These are phyloP conservation scores for Cryptophagus acutangulus DNA, from an alignment of 2,888 invertebrate genomes.

Conservation along the genomic window DNA sequence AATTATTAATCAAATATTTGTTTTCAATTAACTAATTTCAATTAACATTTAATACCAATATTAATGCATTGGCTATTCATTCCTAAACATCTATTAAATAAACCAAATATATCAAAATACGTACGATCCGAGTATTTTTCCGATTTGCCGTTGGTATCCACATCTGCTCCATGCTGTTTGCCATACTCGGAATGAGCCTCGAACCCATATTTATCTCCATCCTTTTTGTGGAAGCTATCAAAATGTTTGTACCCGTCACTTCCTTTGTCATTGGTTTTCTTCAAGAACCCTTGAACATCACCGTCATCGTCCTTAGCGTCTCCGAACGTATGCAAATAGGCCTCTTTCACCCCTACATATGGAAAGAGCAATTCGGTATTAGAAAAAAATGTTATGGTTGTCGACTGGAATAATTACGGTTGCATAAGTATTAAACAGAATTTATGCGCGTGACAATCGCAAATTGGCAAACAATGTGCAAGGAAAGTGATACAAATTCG, in stretches of 20 bases:
- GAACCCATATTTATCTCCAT: conserved; percentile 67
- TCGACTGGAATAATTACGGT: too few relatives aligned
- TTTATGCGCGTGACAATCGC: too few relatives aligned
- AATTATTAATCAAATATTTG: conserved; percentile 6
- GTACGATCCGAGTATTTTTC: conserved; percentile 32
- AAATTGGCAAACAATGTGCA: too few relatives aligned
- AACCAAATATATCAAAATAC: too few relatives aligned
- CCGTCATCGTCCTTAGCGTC: conserved; percentile 53
- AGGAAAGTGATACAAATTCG: conserved; percentile 27
- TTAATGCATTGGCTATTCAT: conserved; percentile 10
- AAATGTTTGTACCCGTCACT: conserved; percentile 68
- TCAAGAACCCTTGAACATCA: conserved; percentile 59
- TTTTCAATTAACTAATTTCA: conserved; percentile 6
- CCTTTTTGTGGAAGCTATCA: conserved; percentile 69
- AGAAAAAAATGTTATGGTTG: too few relatives aligned
- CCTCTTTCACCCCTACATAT: conserved; percentile 45
- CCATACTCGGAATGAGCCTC: conserved; percentile 65
- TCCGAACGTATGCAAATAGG: conserved; percentile 58
- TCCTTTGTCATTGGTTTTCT: conserved; percentile 60
- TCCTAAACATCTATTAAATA: too few relatives aligned
- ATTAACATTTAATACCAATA: conserved; percentile 8
- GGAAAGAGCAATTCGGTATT: conserved; percentile 22
- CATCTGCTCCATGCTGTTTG: conserved; percentile 44
- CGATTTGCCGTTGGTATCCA: conserved; percentile 46
- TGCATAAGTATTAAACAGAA: too few relatives aligned